Percentiles rank a stretch among this genome's conserved stretches.
These are phyloP conservation scores for Poecilia velifera DNA, from an alignment of 2,797 vertebrate species.

Conservation along the genomic window DNA sequence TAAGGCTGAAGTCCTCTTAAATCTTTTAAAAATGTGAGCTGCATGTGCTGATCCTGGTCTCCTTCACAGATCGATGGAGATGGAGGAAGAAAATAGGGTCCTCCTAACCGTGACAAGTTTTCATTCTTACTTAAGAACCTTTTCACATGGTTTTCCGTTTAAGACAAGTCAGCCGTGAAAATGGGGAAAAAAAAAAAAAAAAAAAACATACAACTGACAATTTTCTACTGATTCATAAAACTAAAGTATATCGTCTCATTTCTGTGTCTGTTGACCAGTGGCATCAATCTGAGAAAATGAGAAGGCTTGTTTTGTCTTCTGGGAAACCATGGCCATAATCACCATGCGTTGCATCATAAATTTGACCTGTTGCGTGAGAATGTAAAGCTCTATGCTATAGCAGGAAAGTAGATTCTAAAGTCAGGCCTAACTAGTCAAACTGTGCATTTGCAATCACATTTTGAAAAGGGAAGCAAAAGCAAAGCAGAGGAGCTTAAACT, in stretches of 20 bases:
- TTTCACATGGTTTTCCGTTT: slow-evolving; percentile 4
- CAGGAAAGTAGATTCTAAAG: not conserved
- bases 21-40: slow-evolving; percentile 1
- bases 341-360: not conserved
- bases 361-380: not conserved
- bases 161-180: not conserved
- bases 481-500: not conserved
- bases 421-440: not conserved
- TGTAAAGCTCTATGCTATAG: not conserved
- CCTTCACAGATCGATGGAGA: slow-evolving; percentile 20
- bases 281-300: not conserved
- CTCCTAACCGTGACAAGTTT: slow-evolving; percentile 10
- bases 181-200: not conserved
- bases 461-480: not conserved
- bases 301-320: not conserved
- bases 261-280: not conserved
- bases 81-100: slow-evolving; percentile 4
- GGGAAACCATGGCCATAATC: not conserved
- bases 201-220: not conserved
- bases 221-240: slow-evolving; percentile 9
- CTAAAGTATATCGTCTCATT: not conserved
- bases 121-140: slow-evolving; percentile 2
- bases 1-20: not conserved
- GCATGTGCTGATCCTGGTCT: slow-evolving; percentile 7
- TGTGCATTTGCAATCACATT: not conserved